Base-by-base conservation (phyloP, 2,888 invertebrate genomes). In the Acleris holmiana region DNA sequence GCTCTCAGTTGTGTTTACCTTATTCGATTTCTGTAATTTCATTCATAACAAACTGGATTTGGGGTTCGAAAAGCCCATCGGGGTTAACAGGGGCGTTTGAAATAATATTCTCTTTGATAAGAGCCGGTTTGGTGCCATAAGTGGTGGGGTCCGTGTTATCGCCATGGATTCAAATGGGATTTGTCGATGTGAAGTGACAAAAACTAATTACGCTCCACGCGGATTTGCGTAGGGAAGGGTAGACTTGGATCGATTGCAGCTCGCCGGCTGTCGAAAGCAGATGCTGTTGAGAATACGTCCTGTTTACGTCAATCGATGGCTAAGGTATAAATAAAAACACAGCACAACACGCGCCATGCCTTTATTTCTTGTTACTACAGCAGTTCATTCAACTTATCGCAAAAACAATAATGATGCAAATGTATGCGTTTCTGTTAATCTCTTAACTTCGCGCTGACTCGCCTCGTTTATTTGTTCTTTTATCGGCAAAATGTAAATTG, bases 11-110 rank as follows among this genome's bases (percentile, higher is more conserved):
- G 89, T 92, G 91, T 92, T 91, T 91, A 91, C 91, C 87, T 92
- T 92, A 92, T 91, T 92, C 91, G 92, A 92, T 92, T 92, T 91
- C 91, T 91, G 90, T 92, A 92, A 92, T 91, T 92, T 92, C 91
- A 92, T 92, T 92, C 91, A 92, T 91, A 91, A 91, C 91, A 91
- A 92, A 91, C 92, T 89, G 91, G 91, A 91, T 92, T 92, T 91
- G 84, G 90, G 91, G 89, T 88, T 86, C 84, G 80, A 84, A 88
- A 87, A 88, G 88, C 89, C 88, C 87, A 88, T 88, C 86, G 88
- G 89, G 88, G 87, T 86, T 88, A 89, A 88, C 91, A 89, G 89
- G 91, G 91, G 91, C 87, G 91, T 91, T 92, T 92, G 91, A 90
- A 92, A 92, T 92, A 91, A 91, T 91, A 91, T 91, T 91, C 91